These are phyloP conservation scores for Dimorphilus gyrociliatus DNA, from an alignment of 2,888 invertebrate species.

Conservation along the genomic window DNA sequence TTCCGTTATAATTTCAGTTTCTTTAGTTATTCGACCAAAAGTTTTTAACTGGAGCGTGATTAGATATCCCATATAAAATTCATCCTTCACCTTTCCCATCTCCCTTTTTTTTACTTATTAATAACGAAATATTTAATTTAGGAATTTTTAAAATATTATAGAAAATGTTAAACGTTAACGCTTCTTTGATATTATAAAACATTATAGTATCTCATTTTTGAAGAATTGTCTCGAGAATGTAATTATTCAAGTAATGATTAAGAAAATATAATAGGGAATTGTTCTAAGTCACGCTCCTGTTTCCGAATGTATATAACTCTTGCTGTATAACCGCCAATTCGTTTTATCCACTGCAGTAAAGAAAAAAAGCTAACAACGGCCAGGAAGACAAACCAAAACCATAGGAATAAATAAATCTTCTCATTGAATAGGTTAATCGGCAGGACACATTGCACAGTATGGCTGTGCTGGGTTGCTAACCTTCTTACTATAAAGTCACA, in stretches of 20 bases:
- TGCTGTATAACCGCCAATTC: constrained; percentile 26
- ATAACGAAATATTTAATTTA: too few species aligned
- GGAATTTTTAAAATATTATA: constrained; percentile 1
- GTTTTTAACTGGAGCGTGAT: constrained; percentile 32
- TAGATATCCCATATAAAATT: too few species aligned
- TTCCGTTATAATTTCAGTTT: constrained; percentile 30
- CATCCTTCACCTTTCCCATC: too few species aligned
- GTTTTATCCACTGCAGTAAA: constrained; percentile 25
- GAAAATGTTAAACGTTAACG: too few species aligned
- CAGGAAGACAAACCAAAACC: constrained; percentile 34
- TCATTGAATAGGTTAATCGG: constrained; percentile 14
- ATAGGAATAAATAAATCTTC: constrained; percentile 33
- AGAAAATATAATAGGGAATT: constrained; percentile 1
- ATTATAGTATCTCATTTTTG: too few species aligned
- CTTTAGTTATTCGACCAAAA: constrained; percentile 31
- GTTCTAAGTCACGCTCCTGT: too few species aligned
- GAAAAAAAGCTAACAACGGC: constrained; percentile 22
- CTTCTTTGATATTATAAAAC: too few species aligned
- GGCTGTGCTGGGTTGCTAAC: constrained; percentile 26
- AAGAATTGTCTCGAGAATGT: not conserved
- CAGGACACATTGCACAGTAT: constrained; percentile 32
- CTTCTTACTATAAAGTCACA: constrained; percentile 33
- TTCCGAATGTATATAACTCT: constrained; percentile 34
- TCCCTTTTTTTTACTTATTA: too few species aligned
- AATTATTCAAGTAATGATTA: not conserved